A percentile compares a stretch with the other conserved stretches of the same genome.
These are phyloP conservation scores for Drosophila miranda DNA, from an alignment of 1,140 invertebrate genomes.

Conservation along the genomic window DNA sequence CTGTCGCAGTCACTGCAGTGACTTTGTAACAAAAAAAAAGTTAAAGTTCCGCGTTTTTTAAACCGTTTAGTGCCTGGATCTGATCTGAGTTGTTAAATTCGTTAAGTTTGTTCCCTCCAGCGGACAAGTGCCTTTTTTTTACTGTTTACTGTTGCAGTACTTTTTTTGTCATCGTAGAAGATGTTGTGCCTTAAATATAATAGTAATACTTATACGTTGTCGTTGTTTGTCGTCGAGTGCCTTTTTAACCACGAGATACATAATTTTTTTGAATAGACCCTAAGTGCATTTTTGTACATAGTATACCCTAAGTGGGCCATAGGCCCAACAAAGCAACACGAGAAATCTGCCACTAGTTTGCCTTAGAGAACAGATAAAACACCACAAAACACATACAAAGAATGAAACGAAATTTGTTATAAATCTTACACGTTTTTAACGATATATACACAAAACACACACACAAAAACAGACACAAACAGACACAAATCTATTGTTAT, in stretches of 20 bases:
- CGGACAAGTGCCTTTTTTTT: conserved; percentile 54
- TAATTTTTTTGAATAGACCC: conserved; percentile 46
- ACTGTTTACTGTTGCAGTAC: conserved; percentile 12
- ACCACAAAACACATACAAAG: conserved; percentile 20
- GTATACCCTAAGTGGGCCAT: conserved; percentile 38
- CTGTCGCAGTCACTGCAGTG: conserved; percentile 15
- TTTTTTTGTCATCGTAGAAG: conserved; percentile 35
- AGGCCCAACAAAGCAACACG: background rate
- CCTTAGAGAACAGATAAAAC: conserved; percentile 49
- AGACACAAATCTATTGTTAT: conserved; percentile 42
- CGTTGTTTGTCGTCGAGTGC: conserved; percentile 65
- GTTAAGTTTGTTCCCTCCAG: conserved; percentile 31
- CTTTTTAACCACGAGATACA: conserved; percentile 43
- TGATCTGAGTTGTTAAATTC: conserved; percentile 50
- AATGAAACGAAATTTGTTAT: conserved; percentile 48
- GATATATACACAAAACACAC: conserved; percentile 31
- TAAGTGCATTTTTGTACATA: conserved; percentile 46
- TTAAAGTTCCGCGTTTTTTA: conserved; percentile 46
- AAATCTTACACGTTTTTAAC: conserved; percentile 58
- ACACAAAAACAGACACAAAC: conserved; percentile 5
- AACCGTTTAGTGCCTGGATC: conserved; percentile 69
- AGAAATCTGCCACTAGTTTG: conserved; percentile 68
- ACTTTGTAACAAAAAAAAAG: conserved; percentile 21
- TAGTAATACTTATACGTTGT: conserved; percentile 28
- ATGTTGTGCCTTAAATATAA: conserved; percentile 60